Evolutionary conservation across 2,888 invertebrate species (phyloP), one percentile per base, ranked within the genome.

Genomic region (Pristionchus fissidentatus): DNA sequence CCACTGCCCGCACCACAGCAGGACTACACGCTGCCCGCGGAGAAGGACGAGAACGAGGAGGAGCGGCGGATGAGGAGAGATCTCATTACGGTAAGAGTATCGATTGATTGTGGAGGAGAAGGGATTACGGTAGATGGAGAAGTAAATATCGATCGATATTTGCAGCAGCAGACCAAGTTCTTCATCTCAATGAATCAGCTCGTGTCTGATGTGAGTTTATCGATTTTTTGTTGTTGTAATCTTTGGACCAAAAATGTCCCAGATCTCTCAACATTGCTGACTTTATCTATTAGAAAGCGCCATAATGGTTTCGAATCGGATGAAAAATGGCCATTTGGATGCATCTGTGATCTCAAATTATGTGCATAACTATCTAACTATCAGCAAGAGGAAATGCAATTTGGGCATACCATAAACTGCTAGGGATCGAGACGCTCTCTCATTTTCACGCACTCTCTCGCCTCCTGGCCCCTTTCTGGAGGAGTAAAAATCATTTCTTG

Each of bases 81-180:
- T n/a, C 55, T 79, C 35, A 55, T 79, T 46, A 79, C n/a, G 55
- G 79, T 79, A 41, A 38, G 79, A n/a, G n/a, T n/a, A n/a, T n/a
- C n/a, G n/a, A n/a, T 10, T 0, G 22, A 4, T 41, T 10, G 41
- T 32, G 15, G 22, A 41, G 7, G 38, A 38, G 29, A 26, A n/a
- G 46, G 73, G 70, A n/a, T 3, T 73, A 46, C 73, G 73, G 46
- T 46, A 46, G 38, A 3, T 3, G 43, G n/a, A 43, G 29, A 5
- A 26, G 3, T 15, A 41, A 55, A 35, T 32, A 78, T 78, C 22
- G 26, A 35, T 49, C n/a, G n/a, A n/a, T 15, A n/a, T 8, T 81
- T 81, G 1, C 80, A 81, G 80, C 57, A 62, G 35, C 80, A 81
- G 62, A 81, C 62, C 15, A 43, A 43, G 32, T 81, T 81, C 80